Conservation (phyloP, 2,888 invertebrate species). For the Entomobrya proxima region DNA sequence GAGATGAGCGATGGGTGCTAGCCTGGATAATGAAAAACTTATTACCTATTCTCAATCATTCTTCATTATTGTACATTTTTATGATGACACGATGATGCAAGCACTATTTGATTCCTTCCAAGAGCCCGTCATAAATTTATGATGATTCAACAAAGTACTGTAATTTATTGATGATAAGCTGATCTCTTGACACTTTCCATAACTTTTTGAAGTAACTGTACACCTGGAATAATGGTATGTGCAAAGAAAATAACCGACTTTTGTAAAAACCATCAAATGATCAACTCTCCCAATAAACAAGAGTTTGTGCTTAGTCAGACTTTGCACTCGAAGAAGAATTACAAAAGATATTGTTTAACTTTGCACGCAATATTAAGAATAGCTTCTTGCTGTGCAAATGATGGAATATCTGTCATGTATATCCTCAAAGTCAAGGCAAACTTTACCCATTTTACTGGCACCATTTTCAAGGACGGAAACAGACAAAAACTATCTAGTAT, state of each 20-base stretch:
- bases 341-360: neutral
- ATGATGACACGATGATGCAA: conserved; percentile 23
- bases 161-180: conserved; percentile 2
- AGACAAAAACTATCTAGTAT: neutral
- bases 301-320: neutral
- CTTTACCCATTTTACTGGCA: too few species aligned
- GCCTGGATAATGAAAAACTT: neutral
- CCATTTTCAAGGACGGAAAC: too few species aligned
- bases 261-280: neutral
- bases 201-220: neutral
- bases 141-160: too few species aligned
- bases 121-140: neutral
- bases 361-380: neutral
- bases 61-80: neutral
- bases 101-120: conserved; percentile 6
- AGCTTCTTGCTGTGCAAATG: neutral
- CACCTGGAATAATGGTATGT: neutral
- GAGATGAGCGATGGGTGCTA: conserved; percentile 50
- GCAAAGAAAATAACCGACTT: neutral
- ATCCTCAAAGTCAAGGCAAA: neutral
- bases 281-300: neutral
- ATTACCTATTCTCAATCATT: neutral
- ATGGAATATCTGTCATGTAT: neutral
- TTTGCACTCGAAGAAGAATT: neutral
- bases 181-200: conserved; percentile 12